These are phyloP conservation scores for Porites evermanni DNA, from an alignment of 92 coral and sea anemone species.

Conservation along the genomic window DNA sequence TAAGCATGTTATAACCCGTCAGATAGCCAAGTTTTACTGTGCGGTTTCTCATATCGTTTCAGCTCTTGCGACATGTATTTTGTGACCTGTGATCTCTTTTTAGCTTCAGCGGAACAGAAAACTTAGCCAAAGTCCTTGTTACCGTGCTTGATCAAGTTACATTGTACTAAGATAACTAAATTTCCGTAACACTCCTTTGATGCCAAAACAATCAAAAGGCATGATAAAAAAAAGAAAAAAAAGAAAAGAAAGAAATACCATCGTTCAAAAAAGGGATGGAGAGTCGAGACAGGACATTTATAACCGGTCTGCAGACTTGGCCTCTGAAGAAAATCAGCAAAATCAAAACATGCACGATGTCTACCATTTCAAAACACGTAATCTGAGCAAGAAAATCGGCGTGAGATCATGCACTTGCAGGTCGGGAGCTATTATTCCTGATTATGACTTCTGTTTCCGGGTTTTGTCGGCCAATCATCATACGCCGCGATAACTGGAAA, in stretches of 20 bases:
- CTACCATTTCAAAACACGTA: no score
- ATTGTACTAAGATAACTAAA: not conserved
- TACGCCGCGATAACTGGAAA: not conserved
- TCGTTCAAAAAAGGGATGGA: not conserved
- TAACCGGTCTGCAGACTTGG: not conserved
- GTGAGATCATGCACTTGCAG: no score
- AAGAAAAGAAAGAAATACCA: no score
- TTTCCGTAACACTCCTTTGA: not conserved
- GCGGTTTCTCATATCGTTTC: not conserved
- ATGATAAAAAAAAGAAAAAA: no score
- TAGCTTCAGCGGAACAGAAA: not conserved
- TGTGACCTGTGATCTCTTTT: slow-evolving; percentile 18
- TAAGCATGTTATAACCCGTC: not conserved
- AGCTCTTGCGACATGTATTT: not conserved
- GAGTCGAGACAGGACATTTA: not conserved
- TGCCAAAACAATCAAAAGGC: no score
- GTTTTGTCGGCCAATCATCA: not conserved
- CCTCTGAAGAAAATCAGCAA: not conserved
- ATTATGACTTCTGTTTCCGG: not conserved
- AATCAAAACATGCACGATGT: no score
- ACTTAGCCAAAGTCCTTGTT: not conserved
- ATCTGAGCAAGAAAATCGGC: no score
- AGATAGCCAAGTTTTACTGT: not conserved
- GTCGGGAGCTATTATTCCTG: no score
- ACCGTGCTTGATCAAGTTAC: not conserved